Conservation (phyloP, 2,888 invertebrate species). For the Entomobrya multifasciata region DNA sequence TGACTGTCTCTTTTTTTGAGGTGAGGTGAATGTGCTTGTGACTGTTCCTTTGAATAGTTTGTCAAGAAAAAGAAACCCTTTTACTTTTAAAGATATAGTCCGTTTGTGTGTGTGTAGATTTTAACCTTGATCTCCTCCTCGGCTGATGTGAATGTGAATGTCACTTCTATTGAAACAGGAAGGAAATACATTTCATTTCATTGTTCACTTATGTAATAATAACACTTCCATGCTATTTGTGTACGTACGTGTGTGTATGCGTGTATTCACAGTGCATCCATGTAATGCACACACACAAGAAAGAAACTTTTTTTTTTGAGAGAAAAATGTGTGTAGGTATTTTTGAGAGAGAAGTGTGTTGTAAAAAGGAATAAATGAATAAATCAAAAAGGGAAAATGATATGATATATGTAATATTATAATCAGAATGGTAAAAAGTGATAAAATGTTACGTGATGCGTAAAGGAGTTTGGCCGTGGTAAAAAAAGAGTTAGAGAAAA, state of each 20-base stretch:
- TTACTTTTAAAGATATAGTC: no score
- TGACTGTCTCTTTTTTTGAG: no score
- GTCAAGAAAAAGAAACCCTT: constrained; percentile 10
- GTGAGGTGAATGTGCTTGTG: background rate
- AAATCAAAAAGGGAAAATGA: constrained; percentile 14
- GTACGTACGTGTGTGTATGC: no score
- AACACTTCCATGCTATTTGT: no score
- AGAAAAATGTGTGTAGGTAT: background rate
- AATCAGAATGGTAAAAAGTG: background rate
- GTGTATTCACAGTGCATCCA: no score
- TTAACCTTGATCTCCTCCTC: constrained; percentile 36
- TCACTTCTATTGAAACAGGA: background rate
- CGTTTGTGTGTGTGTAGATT: background rate
- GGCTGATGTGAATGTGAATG: constrained; percentile 2
- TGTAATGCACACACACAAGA: no score
- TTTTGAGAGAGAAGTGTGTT: no score
- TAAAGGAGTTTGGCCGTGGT: constrained; percentile 11
- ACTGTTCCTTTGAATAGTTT: constrained; percentile 3
- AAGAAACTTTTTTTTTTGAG: no score
- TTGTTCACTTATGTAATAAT: background rate
- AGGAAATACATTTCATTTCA: background rate
- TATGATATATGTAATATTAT: constrained; percentile 5
- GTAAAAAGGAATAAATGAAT: constrained; percentile 30
- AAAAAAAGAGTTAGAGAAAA: background rate
- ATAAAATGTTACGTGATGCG: constrained; percentile 16